phyloP scores from a whole-genome alignment of 2,113 vertebrate species.

The Cyphomyrus discorhynchus region DNA sequence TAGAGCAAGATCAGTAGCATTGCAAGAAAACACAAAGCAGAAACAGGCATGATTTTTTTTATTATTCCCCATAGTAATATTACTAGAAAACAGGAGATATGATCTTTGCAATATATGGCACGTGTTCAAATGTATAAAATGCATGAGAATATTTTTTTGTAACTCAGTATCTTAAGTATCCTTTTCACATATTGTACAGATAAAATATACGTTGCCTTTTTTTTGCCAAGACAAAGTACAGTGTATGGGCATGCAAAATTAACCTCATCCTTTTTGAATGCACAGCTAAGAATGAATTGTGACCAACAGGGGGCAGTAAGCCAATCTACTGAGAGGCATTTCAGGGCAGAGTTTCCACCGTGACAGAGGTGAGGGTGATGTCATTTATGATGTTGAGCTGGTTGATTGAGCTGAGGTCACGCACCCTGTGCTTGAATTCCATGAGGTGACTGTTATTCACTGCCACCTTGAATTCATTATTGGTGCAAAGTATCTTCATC shows the following conservation, averaged over 20 bases:
- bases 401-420: conserved; percentile 61
- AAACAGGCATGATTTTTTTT: neutral
- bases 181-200: neutral
- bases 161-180: neutral
- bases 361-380: conserved; percentile 50
- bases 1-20: neutral
- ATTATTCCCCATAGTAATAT: neutral
- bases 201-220: neutral
- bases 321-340: neutral
- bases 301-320: neutral
- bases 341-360: neutral
- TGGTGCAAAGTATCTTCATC: conserved; percentile 67
- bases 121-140: neutral
- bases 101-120: neutral
- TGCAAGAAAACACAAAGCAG: neutral
- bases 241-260: neutral
- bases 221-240: neutral
- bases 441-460: conserved; percentile 61
- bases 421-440: conserved; percentile 58
- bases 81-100: neutral
- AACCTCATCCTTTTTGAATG: neutral
- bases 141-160: neutral
- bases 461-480: conserved; percentile 54
- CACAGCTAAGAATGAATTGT: neutral
- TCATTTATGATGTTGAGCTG: conserved; percentile 64